Base-by-base conservation (phyloP, 2,797 vertebrate species). In the Macroramphosus scolopax region DNA sequence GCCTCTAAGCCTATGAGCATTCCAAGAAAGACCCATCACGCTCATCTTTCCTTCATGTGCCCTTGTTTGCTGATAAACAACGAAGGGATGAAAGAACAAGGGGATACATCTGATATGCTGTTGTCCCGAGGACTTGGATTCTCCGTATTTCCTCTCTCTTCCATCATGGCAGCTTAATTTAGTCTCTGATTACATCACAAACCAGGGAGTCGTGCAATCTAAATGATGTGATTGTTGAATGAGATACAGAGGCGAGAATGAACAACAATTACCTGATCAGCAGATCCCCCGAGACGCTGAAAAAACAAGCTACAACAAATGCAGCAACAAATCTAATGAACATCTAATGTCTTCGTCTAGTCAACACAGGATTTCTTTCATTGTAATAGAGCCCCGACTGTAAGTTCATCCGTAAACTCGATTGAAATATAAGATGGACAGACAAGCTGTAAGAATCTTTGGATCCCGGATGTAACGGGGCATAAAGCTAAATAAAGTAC, bases 11-110 rank as follows among this genome's bases (percentile, higher is more conserved):
- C 78, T 30, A 20, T 35, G 51, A 60, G 31, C 48, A 41, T 72
- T 72, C 64, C 50, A 72, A 78, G 66, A 72, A 64, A 67, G 60
- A 63, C 57, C 28, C 51, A 74, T 72, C 67, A 71, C 33, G 43
- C 56, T 68, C 61, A 75, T 77, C 77, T 61, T 48, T 46, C 60
- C 57, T 76, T 55, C 22, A 35, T 68, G 35, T n/a, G 6, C 45
- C 75, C 58, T 59, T 67, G 54, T 74, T 69, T 17, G 9, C 57
- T 42, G 77, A 73, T 75, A 80, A 81, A 82, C 69, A 71, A 72
- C 67, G 26, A 57, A 51, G 51, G 61, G 60, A 75, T 71, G 54
- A 70, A 55, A 22, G 28, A 65, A 49, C 46, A 46, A 43, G 51
- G 43, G 56, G 52, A 75, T 71, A 68, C 70, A 78, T 71, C 75